Base-by-base conservation (phyloP, 2,888 invertebrate species). In the Creontiades dilutus region DNA sequence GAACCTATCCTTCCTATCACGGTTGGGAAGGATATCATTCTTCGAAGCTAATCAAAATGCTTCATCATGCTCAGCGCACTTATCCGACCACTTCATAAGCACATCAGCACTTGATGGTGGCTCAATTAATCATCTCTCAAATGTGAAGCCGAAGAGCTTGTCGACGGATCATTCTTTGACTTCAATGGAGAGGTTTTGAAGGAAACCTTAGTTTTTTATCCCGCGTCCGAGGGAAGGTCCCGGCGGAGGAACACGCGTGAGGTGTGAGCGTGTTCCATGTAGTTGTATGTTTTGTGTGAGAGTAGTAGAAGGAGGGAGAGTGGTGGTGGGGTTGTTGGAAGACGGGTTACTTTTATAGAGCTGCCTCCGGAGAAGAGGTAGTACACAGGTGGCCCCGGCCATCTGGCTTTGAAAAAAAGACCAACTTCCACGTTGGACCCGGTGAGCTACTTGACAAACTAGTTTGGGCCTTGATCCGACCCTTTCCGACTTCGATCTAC, bases 391-490 rank as follows among this genome's bases (percentile, higher is more conserved):
- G 86, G 86, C 86, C 86, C 37, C 46, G 47, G 86, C 86, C 86
- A 86, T 86, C 86, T 86, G 86, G 86, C 86, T 86, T 75, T 75
- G 61, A 68, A 86, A 86, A 86, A 75, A 86, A 68, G 78, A 78
- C 48, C 82, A 27, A 82, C 82, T 23, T 82, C 82, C 82, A 82
- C 48, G 52, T 47, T 82, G 52, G 55, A 52, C 48, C 82, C 16
- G 23, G 86, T 86, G 86, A 86, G 76, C 75, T 86, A 86, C 86
- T 86, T 86, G 86, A 86, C 86, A 86, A 86, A 86, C 86, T 86
- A 86, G 86, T 86, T 86, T 86, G 68, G 86, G 85, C 61, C 19
- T 16, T 37, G 68, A 61, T 47, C 76, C 82, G 7, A 5, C 52
- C 82, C 23, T 82, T 82, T n/a, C 82, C 23, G 52, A 16, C 23